A percentile compares a stretch with the other conserved stretches of the same genome.
phyloP scores from a whole-genome alignment of 2,797 vertebrate species.

The Pipistrellus pygmaeus region DNA sequence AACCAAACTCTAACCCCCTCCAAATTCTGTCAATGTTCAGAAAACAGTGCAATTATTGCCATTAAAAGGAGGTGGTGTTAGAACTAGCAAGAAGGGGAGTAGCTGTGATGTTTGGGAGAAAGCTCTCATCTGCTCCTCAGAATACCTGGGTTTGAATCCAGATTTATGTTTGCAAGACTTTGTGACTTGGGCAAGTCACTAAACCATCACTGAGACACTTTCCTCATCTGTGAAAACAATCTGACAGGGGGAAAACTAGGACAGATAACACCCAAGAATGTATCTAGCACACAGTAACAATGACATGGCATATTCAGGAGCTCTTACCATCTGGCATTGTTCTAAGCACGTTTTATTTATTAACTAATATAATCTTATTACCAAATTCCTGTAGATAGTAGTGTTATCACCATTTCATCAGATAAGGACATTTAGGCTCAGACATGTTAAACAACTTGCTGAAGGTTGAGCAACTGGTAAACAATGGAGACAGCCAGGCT shows the following conservation, averaged over 20 bases:
- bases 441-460: not conserved
- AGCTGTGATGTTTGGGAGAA: not conserved
- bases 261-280: not conserved
- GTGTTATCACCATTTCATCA: not conserved
- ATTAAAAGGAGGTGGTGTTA: not conserved
- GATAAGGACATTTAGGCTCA: not conserved
- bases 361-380: not conserved
- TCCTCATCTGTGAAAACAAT: conserved; percentile 16
- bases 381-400: not conserved
- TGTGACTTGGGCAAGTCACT: not conserved
- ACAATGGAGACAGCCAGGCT: not conserved
- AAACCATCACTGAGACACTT: not conserved
- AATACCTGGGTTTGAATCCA: not conserved
- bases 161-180: not conserved
- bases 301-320: not conserved
- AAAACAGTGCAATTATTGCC: not conserved
- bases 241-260: not conserved
- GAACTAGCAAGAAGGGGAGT: not conserved
- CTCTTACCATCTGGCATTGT: not conserved
- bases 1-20: not conserved
- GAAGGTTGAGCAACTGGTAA: not conserved
- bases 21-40: not conserved
- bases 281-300: not conserved
- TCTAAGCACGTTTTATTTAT: not conserved
- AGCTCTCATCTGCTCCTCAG: not conserved